These are phyloP conservation scores for Pyralis farinalis DNA, from an alignment of 2,888 invertebrate genomes.

Conservation along the genomic window DNA sequence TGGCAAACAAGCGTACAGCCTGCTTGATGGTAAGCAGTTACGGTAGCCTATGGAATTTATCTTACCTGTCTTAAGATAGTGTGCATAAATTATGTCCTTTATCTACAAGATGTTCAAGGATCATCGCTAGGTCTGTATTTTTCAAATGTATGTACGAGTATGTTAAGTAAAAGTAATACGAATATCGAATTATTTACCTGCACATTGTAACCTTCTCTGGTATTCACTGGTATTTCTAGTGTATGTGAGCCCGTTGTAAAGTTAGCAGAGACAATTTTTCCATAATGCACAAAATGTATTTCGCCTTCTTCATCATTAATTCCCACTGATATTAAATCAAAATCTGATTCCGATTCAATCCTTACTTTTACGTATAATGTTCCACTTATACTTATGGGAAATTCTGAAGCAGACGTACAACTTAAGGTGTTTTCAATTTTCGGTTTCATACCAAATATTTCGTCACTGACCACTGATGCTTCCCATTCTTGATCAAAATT, in stretches of 20 bases:
- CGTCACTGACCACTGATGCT: neutral
- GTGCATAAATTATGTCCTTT: no score
- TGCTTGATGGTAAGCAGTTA: no score
- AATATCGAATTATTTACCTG: neutral
- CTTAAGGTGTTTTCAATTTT: neutral
- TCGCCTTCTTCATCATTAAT: neutral
- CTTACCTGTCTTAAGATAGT: no score
- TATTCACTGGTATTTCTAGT: neutral
- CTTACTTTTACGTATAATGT: neutral
- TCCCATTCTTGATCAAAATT: neutral
- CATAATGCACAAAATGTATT: neutral
- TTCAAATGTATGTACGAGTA: no score
- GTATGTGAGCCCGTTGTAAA: neutral
- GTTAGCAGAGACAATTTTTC: neutral
- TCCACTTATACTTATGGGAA: neutral
- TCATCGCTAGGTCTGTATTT: no score
- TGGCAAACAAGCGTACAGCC: no score
- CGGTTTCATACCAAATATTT: neutral
- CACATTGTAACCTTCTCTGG: neutral
- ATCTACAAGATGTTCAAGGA: no score
- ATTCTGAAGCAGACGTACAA: neutral
- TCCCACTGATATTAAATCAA: neutral
- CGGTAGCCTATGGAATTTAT: no score
- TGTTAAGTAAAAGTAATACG: no score
- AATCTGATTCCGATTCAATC: neutral